phyloP scores from a whole-genome alignment of 2,113 vertebrate genomes.

The Pelobates fuscus region DNA sequence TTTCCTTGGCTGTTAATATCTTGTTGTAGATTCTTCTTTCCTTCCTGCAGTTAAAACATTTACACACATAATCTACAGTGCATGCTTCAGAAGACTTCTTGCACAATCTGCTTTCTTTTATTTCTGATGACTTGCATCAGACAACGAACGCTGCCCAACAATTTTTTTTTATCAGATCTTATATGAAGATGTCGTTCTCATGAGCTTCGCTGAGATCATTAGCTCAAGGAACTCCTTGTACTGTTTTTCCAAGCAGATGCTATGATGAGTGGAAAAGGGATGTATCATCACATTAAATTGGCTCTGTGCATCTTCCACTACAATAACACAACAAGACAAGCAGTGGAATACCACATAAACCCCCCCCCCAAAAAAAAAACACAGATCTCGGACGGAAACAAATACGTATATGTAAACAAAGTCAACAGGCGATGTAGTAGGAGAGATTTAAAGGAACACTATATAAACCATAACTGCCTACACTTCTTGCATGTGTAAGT shows the following conservation, averaged over 20 bases:
- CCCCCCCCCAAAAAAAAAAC: conserved; percentile 18
- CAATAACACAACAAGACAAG: conserved; percentile 23
- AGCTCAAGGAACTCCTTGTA: conserved; percentile 33
- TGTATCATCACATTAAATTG: conserved; percentile 28
- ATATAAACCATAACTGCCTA: too few relatives aligned
- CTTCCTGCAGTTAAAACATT: not conserved
- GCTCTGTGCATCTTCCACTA: conserved; percentile 8
- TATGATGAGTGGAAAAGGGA: conserved; percentile 37
- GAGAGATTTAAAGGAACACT: too few relatives aligned
- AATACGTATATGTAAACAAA: not conserved
- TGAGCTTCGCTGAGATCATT: conserved; percentile 28
- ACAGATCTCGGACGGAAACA: not conserved
- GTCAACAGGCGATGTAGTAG: too few relatives aligned
- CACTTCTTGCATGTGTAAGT: too few relatives aligned
- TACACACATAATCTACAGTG: not conserved
- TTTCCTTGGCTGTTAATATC: not conserved
- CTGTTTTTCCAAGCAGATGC: conserved; percentile 35
- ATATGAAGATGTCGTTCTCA: conserved; percentile 17
- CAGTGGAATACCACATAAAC: conserved; percentile 1
- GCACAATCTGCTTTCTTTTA: not conserved
- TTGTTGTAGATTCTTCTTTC: not conserved
- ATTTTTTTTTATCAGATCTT: conserved; percentile 5
- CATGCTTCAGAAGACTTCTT: conserved; percentile 7
- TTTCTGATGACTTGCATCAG: not conserved
- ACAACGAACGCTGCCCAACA: not conserved